A percentile compares a stretch with the other conserved stretches of the same genome.
These are phyloP conservation scores for Mormyrus proboscirostris DNA, from an alignment of 2,797 vertebrate species.

Conservation along the genomic window DNA sequence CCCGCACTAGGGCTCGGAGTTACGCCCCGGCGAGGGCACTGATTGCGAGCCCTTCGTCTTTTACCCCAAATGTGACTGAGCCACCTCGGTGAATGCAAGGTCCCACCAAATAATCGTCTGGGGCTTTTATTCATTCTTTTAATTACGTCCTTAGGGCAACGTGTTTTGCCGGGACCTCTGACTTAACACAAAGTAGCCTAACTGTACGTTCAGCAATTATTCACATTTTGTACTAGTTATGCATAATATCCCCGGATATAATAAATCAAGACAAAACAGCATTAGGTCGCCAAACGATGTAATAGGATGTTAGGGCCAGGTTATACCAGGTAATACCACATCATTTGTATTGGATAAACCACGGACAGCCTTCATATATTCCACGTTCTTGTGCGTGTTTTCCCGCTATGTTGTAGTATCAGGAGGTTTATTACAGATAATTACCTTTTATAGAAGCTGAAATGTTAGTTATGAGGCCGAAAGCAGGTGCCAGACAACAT, in stretches of 20 bases:
- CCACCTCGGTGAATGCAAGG: background rate
- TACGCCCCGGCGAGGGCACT: background rate
- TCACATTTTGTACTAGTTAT: background rate
- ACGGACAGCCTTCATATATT: slow-evolving; percentile 25
- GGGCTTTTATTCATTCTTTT: background rate
- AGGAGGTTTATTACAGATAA: slow-evolving; percentile 31
- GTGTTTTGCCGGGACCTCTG: background rate
- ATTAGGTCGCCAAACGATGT: slow-evolving; percentile 1
- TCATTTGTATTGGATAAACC: slow-evolving; percentile 3
- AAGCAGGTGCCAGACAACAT: slow-evolving; percentile 41
- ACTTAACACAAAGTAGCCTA: background rate
- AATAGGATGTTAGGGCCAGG: background rate
- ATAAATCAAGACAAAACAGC: background rate
- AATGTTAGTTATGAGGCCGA: slow-evolving; percentile 26
- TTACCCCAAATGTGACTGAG: background rate
- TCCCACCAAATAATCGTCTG: background rate
- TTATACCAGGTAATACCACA: background rate
- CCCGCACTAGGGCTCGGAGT: background rate
- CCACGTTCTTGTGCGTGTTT: background rate
- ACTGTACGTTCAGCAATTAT: background rate
- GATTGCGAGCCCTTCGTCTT: background rate
- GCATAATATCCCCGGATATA: background rate
- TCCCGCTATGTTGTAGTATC: slow-evolving; percentile 21
- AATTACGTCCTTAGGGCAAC: background rate
- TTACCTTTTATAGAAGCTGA: slow-evolving; percentile 30